phyloP scores from a whole-genome alignment of 35 echinoderm and acorn worm species.

The Holothuria glaberrima region DNA sequence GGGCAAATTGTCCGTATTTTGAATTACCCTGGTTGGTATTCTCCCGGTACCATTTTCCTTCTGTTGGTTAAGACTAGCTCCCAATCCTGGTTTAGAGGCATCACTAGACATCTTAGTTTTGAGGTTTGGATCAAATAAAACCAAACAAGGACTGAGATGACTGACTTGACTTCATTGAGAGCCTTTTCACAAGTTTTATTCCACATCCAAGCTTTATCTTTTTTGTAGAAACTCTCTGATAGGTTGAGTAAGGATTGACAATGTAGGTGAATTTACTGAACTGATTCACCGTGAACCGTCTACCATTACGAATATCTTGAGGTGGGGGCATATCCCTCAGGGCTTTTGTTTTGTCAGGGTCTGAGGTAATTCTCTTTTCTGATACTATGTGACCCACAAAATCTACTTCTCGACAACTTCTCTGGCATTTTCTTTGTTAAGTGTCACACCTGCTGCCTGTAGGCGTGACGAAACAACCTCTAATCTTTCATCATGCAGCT shows the following conservation, averaged over 20 bases:
- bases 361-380: constrained; percentile 9
- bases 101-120: constrained; percentile 34
- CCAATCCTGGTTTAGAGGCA: constrained; percentile 13
- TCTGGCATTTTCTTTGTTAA: constrained; percentile 58
- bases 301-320: constrained; percentile 18
- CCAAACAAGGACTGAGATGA: background rate
- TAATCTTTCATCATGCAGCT: constrained; percentile 60
- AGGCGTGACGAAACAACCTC: constrained; percentile 40
- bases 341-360: constrained; percentile 30
- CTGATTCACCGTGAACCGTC: constrained; percentile 46
- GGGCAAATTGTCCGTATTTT: too few relatives aligned
- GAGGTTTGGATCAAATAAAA: constrained; percentile 56
- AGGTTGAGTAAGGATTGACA: too few relatives aligned
- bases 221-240: constrained; percentile 48
- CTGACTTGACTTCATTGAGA: constrained; percentile 39
- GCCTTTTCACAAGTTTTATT: constrained; percentile 19
- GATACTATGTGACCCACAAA: constrained; percentile 60
- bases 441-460: constrained; percentile 62
- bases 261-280: constrained; percentile 52
- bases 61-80: constrained; percentile 22
- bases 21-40: too few relatives aligned
- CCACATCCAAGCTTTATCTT: constrained; percentile 61
- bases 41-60: background rate
- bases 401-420: background rate
- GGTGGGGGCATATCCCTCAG: constrained; percentile 5